Conservation (phyloP, 2,797 vertebrate genomes). For the Valencia hispanica region DNA sequence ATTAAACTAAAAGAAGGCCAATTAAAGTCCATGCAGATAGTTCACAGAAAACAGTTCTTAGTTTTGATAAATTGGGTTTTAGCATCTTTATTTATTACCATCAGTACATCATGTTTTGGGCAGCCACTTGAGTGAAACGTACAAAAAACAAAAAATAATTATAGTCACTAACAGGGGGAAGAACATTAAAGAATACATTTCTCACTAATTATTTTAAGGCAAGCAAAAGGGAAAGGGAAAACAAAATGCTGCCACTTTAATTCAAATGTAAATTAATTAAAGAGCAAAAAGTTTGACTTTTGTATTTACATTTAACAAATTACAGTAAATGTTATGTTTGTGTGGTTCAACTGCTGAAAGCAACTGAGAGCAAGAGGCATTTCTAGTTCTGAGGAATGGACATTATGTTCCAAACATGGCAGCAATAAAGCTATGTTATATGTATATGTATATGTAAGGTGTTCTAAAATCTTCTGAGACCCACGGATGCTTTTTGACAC, state of each 20-base stretch:
- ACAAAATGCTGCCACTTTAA: neutral
- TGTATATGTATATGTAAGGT: neutral
- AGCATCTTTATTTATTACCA: neutral
- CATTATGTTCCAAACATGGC: neutral
- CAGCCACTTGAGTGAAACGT: neutral
- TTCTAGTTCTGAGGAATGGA: neutral
- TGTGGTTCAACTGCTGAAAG: neutral
- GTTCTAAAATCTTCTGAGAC: conserved; percentile 7
- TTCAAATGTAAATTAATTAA: neutral
- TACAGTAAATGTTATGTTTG: conserved; percentile 10
- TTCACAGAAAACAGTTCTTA: too few relatives aligned
- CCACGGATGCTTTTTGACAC: conserved; percentile 1
- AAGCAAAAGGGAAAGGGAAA: neutral
- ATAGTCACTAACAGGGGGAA: neutral
- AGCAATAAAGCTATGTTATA: neutral
- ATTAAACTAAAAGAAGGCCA: too few relatives aligned
- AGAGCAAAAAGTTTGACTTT: neutral
- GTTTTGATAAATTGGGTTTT: too few relatives aligned
- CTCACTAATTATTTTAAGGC: neutral
- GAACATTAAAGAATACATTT: too few relatives aligned
- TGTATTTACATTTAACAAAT: neutral
- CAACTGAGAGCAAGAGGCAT: neutral
- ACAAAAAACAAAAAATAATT: neutral
- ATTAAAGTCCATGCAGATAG: too few relatives aligned
- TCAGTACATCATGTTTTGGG: too few relatives aligned